Evolutionary conservation across 2,113 vertebrate genomes (phyloP), one percentile per base, ranked within the genome.

Genomic region (Oryzias melastigma): DNA sequence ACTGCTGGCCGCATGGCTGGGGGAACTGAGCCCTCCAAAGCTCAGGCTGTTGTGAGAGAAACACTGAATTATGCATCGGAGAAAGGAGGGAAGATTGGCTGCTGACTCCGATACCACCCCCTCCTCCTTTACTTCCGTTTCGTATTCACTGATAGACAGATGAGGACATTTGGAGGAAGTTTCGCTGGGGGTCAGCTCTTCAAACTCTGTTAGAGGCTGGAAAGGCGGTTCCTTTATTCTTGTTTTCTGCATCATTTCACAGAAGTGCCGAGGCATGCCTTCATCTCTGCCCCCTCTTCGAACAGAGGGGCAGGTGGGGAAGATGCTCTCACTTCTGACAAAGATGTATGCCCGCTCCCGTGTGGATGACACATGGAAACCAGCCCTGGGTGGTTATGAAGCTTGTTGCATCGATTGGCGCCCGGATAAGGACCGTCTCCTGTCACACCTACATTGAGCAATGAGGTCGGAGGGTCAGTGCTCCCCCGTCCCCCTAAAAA

Each of bases 1-100:
- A 84, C 84, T 85, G 87, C 76, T 49, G 74, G 78, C 80, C 81
- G 77, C 85, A 87, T 87, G 88, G 85, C 80, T 85, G 85, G 83
- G 83, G 88, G 84, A 83, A 85, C 85, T 82, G 80, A 87, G 82
- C 77, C 75, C 76, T 78, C 78, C 78, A 60, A 74, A 87, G 87
- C 80, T 51, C 84, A 86, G 86, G 81, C 88, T 88, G 87, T 88
- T 89, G 86, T 87, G 87, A 89, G 78, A 88, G 85, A 87, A 89
- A 88, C 86, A 90, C 87, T 90, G 87, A 90, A 90, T 90, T 87
- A 89, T 90, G 87, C 81, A 89, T 90, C 87, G 40, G 78, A 73
- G 70, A 62, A 69, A 63, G 81, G 77, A 73, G 63, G 66, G 75
- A 63, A 82, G 77, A 84, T 80, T 80, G 78, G 82, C 75, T 85